Evolutionary conservation across 1,140 invertebrate species (phyloP), one percentile per base, ranked within the genome.

Genomic region (Drosophila murphyi): DNA sequence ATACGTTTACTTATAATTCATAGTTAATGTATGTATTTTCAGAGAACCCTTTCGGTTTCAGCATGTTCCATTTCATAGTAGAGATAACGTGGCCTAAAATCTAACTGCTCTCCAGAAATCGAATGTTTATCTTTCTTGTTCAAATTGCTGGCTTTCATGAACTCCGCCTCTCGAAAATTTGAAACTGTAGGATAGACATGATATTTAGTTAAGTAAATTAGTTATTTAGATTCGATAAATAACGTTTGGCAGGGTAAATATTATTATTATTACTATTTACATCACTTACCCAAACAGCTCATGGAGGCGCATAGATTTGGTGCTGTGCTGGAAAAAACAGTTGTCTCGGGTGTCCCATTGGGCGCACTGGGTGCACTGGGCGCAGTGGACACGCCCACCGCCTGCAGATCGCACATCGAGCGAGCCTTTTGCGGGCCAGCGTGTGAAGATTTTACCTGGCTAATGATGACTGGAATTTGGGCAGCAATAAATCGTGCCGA

Each of bases 381-480:
- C 5, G 78, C 78, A 45, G 31, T 68, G 28, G 57, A 28, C 39
- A 51, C 37, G 31, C 32, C 54, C 29, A 60, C 32, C 5, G 32
- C 20, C 5, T 31, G 39, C 3, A 62, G 34, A 37, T 70, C 56
- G 20, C 60, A 69, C n/a, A 47, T 67, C 2, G 48, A 47, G 5
- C 20, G 51, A 20, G 37, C 39, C 10, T 47, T 50, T 8, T 34
- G 48, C 0, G 10, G 0, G 4, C 55, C 37, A 28, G 12, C 10
- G 28, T 52, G 50, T 10, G 10, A 3, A 1, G 81, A 47, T n/a
- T 94, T 93, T 28, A 94, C 76, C 12, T 94, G 94, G 6, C 93
- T 94, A 64, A 95, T 94, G 7, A 92, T 92, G 7, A 95, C 85
- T 0, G 93, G 90, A 4, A 93, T 89, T 32, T 91, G 91, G 1